These are phyloP conservation scores for Anabas testudineus DNA, from an alignment of 2,797 vertebrate species.

Conservation along the genomic window DNA sequence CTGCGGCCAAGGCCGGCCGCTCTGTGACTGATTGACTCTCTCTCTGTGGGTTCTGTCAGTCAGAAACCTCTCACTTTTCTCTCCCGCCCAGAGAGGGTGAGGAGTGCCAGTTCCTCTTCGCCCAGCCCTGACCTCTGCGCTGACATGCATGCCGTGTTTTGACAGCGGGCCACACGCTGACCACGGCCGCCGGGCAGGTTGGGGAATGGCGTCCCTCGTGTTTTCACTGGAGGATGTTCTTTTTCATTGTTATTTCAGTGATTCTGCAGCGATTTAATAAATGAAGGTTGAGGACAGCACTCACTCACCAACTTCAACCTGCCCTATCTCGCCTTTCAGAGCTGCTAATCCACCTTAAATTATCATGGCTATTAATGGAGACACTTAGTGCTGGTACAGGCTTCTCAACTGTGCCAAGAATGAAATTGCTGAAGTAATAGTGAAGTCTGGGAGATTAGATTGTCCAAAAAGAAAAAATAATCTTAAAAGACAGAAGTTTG, in stretches of 20 bases:
- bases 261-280: conserved; percentile 48
- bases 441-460: conserved; percentile 14
- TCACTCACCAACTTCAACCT: conserved; percentile 25
- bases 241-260: conserved; percentile 52
- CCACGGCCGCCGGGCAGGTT: conserved; percentile 50
- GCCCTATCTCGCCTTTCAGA: not conserved
- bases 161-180: conserved; percentile 66
- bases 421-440: not conserved
- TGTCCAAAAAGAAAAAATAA: not conserved
- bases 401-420: conserved; percentile 24
- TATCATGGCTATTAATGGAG: conserved; percentile 38
- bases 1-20: conserved; percentile 49
- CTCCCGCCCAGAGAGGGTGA: conserved; percentile 50
- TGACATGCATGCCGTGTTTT: conserved; percentile 66
- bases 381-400: conserved; percentile 23
- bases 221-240: conserved; percentile 54
- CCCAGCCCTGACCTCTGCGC: conserved; percentile 70
- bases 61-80: conserved; percentile 60
- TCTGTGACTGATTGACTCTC: conserved; percentile 47
- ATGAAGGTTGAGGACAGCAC: conserved; percentile 20
- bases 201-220: conserved; percentile 45
- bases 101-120: conserved; percentile 73
- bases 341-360: conserved; percentile 34
- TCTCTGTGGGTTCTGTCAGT: conserved; percentile 66
- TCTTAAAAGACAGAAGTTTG: no score